Evolutionary conservation across 2,113 vertebrate species (phyloP).

Genomic region (Clarias magur): DNA sequence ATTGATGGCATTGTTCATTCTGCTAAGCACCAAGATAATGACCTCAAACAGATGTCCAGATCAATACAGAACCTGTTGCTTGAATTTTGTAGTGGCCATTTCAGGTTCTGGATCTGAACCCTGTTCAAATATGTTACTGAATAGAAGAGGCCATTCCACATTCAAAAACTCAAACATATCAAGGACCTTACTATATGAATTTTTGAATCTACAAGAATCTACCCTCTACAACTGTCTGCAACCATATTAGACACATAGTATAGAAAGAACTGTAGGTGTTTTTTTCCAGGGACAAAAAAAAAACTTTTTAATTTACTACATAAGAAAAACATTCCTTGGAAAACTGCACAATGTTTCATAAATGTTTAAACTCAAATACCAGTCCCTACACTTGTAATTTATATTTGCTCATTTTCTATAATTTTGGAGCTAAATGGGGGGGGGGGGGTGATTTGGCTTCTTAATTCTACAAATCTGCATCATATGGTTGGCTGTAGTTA

Average conservation of each 20-base stretch:
- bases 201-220: no score
- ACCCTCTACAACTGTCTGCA: not conserved
- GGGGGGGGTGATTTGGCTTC: not conserved
- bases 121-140: not conserved
- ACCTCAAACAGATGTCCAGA: conserved; percentile 1
- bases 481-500: not conserved
- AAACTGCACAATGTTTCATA: not conserved
- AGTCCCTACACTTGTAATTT: not conserved
- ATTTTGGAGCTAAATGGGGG: not conserved
- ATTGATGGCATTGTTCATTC: conserved; percentile 1
- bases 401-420: not conserved
- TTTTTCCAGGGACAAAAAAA: no score
- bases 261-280: not conserved
- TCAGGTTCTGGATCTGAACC: not conserved
- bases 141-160: not conserved
- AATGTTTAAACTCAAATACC: not conserved
- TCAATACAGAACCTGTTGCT: not conserved
- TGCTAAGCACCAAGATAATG: conserved; percentile 8
- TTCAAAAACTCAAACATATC: not conserved
- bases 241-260: not conserved
- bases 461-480: conserved; percentile 22
- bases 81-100: not conserved
- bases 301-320: not conserved
- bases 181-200: not conserved
- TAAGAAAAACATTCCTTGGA: not conserved